Conservation (phyloP, 2,113 vertebrate species). For the Mormoops blainvillei region DNA sequence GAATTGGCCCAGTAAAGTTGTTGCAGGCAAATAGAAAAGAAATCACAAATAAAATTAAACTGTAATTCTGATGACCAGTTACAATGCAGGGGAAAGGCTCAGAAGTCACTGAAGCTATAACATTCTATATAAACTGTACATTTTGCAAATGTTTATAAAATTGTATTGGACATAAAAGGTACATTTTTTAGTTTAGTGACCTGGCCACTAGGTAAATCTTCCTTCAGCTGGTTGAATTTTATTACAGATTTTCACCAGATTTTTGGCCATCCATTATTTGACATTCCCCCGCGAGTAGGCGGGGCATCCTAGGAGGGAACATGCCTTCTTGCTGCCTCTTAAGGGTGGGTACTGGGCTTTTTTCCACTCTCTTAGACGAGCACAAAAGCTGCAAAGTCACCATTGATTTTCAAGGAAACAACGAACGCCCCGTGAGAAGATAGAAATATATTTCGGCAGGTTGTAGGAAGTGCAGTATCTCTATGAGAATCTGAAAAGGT, state of each 20-base stretch:
- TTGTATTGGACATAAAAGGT: background rate
- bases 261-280: background rate
- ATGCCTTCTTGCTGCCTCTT: background rate
- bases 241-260: background rate
- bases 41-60: background rate
- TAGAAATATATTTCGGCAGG: background rate
- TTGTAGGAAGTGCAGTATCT: background rate
- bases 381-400: background rate
- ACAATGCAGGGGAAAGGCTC: background rate
- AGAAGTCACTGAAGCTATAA: background rate
- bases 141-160: background rate
- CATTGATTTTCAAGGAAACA: background rate
- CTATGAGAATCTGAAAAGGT: background rate
- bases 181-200: background rate
- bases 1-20: background rate
- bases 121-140: background rate
- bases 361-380: background rate
- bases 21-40: background rate
- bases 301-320: background rate
- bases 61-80: background rate
- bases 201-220: background rate
- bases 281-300: background rate
- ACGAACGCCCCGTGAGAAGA: background rate
- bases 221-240: background rate
- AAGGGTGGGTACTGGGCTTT: background rate